These are phyloP conservation scores for Puffinus mauretanicus DNA, from an alignment of 2,113 vertebrate genomes.

Conservation along the genomic window DNA sequence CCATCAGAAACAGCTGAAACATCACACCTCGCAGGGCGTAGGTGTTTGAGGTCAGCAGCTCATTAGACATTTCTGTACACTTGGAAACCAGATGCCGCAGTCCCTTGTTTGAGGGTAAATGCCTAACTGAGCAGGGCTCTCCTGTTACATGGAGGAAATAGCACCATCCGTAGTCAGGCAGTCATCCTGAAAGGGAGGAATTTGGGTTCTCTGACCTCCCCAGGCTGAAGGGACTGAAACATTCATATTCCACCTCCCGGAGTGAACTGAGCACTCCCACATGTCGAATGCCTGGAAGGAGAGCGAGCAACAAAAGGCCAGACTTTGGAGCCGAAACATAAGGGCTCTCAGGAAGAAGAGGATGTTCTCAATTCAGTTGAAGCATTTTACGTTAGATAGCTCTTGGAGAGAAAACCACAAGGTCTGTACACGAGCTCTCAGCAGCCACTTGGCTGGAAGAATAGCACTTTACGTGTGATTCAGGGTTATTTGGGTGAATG, in stretches of 20 bases:
- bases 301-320: background rate
- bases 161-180: background rate
- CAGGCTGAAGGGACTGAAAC: background rate
- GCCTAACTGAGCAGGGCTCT: background rate
- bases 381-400: background rate
- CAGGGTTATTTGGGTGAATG: background rate
- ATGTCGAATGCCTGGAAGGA: background rate
- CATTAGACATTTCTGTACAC: background rate
- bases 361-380: background rate
- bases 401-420: background rate
- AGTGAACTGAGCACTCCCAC: background rate
- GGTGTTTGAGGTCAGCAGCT: slow-evolving; percentile 16
- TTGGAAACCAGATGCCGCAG: background rate
- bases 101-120: background rate
- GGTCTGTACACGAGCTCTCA: background rate
- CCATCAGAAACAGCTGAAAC: background rate
- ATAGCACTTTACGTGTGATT: rapidly evolving
- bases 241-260: background rate
- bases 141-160: background rate
- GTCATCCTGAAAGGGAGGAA: background rate
- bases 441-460: background rate
- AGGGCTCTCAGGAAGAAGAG: background rate
- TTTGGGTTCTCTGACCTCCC: background rate
- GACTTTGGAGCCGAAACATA: background rate
- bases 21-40: background rate